A percentile compares a stretch with the other conserved stretches of the same genome.
Conservation (phyloP, 23 tunicate genomes). For the Ascidia mentula region DNA sequence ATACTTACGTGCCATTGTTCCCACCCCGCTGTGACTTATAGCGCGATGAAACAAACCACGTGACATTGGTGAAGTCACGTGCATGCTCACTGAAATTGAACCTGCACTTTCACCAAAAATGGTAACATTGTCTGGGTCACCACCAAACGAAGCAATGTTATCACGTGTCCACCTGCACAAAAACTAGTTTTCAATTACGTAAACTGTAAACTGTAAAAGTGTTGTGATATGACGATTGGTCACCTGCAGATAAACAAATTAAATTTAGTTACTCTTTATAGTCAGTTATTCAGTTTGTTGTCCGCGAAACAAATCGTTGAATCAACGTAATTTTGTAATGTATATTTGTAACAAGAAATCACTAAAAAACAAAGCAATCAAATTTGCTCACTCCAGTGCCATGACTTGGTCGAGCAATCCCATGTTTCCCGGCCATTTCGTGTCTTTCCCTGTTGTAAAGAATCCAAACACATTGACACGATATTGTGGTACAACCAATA, state of each 20-base stretch:
- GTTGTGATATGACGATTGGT: too few relatives aligned
- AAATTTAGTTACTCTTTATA: too few relatives aligned
- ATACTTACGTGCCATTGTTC: neutral
- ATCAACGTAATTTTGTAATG: too few relatives aligned
- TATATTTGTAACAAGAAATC: too few relatives aligned
- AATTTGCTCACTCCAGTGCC: slow-evolving; percentile 34
- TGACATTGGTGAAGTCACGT: slow-evolving; percentile 9
- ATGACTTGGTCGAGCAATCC: slow-evolving; percentile 55
- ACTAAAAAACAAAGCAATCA: neutral
- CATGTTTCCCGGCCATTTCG: slow-evolving; percentile 36
- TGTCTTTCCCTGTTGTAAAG: slow-evolving; percentile 33
- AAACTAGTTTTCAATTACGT: neutral
- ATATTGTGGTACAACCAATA: slow-evolving; percentile 60
- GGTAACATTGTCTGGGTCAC: neutral
- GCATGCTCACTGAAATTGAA: slow-evolving; percentile 3
- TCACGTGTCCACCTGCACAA: neutral
- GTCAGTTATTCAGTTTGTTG: too few relatives aligned
- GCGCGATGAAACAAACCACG: slow-evolving; percentile 1
- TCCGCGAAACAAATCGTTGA: too few relatives aligned
- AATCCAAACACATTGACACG: slow-evolving; percentile 49
- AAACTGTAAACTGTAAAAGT: too few relatives aligned
- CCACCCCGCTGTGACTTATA: neutral
- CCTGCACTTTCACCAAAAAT: neutral
- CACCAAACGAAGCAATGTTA: neutral
- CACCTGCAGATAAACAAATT: too few relatives aligned